Conservation (phyloP, 1,140 invertebrate genomes). For the Drosophila carrolli region DNA sequence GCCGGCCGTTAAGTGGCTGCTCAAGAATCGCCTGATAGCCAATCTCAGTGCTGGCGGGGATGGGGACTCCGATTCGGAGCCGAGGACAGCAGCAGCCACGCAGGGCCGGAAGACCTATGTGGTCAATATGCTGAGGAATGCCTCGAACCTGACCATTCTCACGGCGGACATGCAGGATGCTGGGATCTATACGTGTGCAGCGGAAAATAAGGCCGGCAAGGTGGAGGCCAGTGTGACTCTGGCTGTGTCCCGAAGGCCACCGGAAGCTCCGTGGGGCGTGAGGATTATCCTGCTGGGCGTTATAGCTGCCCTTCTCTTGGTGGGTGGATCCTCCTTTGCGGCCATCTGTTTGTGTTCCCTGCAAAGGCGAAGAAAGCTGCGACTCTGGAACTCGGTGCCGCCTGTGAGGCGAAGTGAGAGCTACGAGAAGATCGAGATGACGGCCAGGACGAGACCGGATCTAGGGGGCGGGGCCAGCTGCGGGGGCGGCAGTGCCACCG, state of each 20-base stretch:
- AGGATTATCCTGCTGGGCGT: constrained; percentile 86
- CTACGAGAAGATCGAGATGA: constrained; percentile 91
- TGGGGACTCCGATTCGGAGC: constrained; percentile 47
- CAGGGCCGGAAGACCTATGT: constrained; percentile 85
- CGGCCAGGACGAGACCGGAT: constrained; percentile 71
- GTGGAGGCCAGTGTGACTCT: constrained; percentile 90
- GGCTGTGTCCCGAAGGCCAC: constrained; percentile 86
- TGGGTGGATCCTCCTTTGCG: constrained; percentile 87
- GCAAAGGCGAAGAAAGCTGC: constrained; percentile 81
- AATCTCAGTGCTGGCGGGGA: constrained; percentile 71
- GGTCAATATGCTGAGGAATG: constrained; percentile 85
- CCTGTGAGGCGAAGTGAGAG: constrained; percentile 86
- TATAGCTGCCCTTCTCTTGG: constrained; percentile 86
- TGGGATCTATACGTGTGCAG: constrained; percentile 90
- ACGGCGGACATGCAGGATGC: constrained; percentile 89
- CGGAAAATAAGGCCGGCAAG: constrained; percentile 91
- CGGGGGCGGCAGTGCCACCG: constrained; percentile 74
- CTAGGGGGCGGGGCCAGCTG: constrained; percentile 84
- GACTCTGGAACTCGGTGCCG: constrained; percentile 81
- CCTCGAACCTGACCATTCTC: constrained; percentile 90
- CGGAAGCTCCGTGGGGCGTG: constrained; percentile 85
- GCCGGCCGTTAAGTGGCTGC: constrained; percentile 87
- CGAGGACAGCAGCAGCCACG: constrained; percentile 72
- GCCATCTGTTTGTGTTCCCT: constrained; percentile 87
- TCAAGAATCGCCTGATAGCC: constrained; percentile 81